phyloP scores from a whole-genome alignment of 2,797 vertebrate species.

The Xenentodon cancila region DNA sequence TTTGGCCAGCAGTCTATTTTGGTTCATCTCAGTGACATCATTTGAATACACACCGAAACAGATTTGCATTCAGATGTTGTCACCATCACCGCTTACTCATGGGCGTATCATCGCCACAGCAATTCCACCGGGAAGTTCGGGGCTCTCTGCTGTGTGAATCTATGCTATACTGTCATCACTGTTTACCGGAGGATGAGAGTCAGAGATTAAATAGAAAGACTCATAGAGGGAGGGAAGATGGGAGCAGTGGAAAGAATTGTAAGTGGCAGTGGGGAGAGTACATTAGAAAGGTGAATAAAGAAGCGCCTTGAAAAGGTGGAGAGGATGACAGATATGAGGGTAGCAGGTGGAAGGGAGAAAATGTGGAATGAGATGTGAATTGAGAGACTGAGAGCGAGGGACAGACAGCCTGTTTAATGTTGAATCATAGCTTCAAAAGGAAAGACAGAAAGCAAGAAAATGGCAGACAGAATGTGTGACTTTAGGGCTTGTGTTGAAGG shows the following conservation, averaged over 20 bases:
- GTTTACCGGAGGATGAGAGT: conserved; percentile 44
- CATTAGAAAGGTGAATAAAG: conserved; percentile 28
- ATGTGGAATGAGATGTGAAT: conserved; percentile 21
- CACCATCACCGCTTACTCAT: conserved; percentile 55
- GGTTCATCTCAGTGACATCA: conserved; percentile 6
- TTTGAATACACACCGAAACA: conserved; percentile 4
- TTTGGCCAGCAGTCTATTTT: not conserved
- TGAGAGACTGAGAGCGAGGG: conserved; percentile 5
- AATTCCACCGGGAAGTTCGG: conserved; percentile 48
- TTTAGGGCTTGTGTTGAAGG: conserved; percentile 33
- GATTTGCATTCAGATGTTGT: conserved; percentile 57
- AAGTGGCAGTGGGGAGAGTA: conserved; percentile 26
- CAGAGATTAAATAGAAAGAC: conserved; percentile 7
- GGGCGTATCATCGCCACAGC: conserved; percentile 51
- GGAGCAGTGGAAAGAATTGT: not conserved
- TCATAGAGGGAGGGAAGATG: conserved; percentile 6
- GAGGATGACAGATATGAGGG: conserved; percentile 43
- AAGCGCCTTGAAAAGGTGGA: conserved; percentile 23
- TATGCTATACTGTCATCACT: conserved; percentile 67
- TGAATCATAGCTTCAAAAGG: conserved; percentile 52
- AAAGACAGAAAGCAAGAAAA: conserved; percentile 35
- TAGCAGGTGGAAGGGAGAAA: conserved; percentile 44
- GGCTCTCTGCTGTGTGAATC: conserved; percentile 50
- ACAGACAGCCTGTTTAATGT: conserved; percentile 49
- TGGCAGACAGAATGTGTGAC: conserved; percentile 36